Base-by-base conservation (phyloP, 2,888 invertebrate genomes). In the Andrena hattorfiana region DNA sequence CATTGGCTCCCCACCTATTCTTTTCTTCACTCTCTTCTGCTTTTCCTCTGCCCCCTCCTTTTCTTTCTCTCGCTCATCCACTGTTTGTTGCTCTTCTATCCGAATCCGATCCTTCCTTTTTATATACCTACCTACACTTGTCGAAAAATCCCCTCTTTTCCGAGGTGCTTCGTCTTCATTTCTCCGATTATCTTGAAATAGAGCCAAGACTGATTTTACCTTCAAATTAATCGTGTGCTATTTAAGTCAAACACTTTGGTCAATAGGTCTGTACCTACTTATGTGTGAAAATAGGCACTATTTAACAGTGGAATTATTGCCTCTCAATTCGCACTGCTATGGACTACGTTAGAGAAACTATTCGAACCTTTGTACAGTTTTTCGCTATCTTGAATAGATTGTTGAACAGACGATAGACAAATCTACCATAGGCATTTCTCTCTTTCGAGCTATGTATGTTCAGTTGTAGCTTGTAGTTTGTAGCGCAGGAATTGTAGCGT, bases 1-100 rank as follows among this genome's bases (percentile, higher is more conserved):
- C 84, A 84, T 85, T 84, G 84, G 63, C 54, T 59, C 81, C 79
- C 81, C 81, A 78, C 81, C 49, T 8, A 63, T 68, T 60, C 85
- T 81, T 84, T 87, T 87, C 82, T 87, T 86, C 80, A 73, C 76
- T 71, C 75, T 74, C 70, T 54, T 78, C 62, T 51, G 67, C 69
- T 74, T 78, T 59, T 49, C 51, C 71, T 10, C 51, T 6, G 10
- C 13, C 13, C 20, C 62, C 8, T 30, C 5, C 51, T 2, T 48
- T 26, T 7, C 20, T n/a, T 28, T 32, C 42, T 26, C 35, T 42
- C 23, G n/a, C 23, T 35, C 35, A 23, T 8, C 28, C 26, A n/a
- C 62, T 4, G n/a, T 23, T n/a, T 49, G 35, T 20, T n/a, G 20
- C 23, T 16, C 5, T 63, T 62, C 3, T 26, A 4, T 42, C 2